Conservation (phyloP, 2,113 vertebrate genomes). For the Indicator indicator region DNA sequence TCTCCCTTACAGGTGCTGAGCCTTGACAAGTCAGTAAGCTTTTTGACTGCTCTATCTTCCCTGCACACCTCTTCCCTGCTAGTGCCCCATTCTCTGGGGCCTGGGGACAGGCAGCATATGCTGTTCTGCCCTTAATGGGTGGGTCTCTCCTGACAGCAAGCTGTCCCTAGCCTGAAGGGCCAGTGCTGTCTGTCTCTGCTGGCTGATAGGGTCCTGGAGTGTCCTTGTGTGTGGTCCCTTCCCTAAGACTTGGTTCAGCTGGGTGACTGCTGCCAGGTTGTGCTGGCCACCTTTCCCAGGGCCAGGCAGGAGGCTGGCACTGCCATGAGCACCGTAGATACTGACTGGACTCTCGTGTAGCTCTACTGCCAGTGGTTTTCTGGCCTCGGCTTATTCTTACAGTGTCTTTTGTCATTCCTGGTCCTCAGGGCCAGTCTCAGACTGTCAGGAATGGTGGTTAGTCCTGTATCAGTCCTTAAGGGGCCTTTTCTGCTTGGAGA, state of each 20-base stretch:
- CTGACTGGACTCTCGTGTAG: neutral
- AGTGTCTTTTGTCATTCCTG: neutral
- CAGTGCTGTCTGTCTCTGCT: neutral
- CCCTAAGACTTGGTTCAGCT: fast-evolving
- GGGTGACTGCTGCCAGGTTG: neutral
- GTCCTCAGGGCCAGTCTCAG: neutral
- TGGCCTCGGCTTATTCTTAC: neutral
- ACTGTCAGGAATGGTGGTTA: neutral
- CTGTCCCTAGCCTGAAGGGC: neutral
- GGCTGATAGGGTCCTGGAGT: neutral
- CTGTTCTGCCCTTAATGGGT: neutral
- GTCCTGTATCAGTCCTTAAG: neutral
- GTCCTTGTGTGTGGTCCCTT: neutral
- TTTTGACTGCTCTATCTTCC: slow-evolving; percentile 57
- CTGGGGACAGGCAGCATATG: fast-evolving
- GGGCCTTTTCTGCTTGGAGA: neutral
- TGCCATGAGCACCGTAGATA: fast-evolving
- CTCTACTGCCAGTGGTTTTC: neutral
- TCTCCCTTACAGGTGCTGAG: slow-evolving; percentile 87
- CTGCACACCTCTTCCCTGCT: slow-evolving; percentile 33
- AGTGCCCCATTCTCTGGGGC: neutral
- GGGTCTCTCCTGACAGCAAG: neutral
- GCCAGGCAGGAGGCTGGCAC: neutral
- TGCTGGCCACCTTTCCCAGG: neutral
- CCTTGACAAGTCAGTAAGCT: slow-evolving; percentile 95